Base-by-base conservation (phyloP, 2,888 invertebrate genomes). In the Brachycybe producta region DNA sequence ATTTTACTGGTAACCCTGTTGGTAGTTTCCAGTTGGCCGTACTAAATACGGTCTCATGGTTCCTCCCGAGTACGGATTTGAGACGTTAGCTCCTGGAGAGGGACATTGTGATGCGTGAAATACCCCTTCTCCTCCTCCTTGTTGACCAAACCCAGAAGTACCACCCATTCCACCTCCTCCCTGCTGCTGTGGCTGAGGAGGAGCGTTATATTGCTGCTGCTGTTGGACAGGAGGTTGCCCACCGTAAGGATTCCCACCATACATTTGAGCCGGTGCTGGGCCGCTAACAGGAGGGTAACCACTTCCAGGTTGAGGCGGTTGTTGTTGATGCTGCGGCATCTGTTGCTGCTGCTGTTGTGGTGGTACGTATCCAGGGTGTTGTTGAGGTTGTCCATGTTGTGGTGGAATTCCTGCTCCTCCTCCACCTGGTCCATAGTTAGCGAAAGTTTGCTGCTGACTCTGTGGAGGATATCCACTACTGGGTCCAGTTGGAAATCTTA, bases 331-430 rank as follows among this genome's bases (percentile, higher is more conserved):
- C 26, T 40, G 49, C 19, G 38, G 49, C 30, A 49, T 42, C 45
- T 54, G 52, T 17, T 49, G 49, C 39, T 52, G 52, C 8, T 35
- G 52, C 17, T 54, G 52, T 13, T 34, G 42, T 15, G 19, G 41
- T 11, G 11, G 45, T 19, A 39, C n/a, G n/a, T n/a, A 19, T 26
- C 36, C 24, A 3, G 45, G 43, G 23, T 41, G 45, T 21, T 42
- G 51, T 17, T 42, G 55, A 17, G 38, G 44, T 28, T 39, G 53
- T 41, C 52, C 51, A 41, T 53, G 42, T 1, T 42, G 32, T 41
- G 38, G 46, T 51, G 53, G 15, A 40, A 53, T 21, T 48, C 41
- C 35, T 45, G 26, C 23, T 32, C 15, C 44, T 49, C 50, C 13
- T 39, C 17, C 4, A 36, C 28, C 30, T 30, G 30, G 30, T 30